Percentiles rank a stretch among this genome's conserved stretches.
These are phyloP conservation scores for Limnephilus rhombicus DNA, from an alignment of 2,888 invertebrate species.

Conservation along the genomic window DNA sequence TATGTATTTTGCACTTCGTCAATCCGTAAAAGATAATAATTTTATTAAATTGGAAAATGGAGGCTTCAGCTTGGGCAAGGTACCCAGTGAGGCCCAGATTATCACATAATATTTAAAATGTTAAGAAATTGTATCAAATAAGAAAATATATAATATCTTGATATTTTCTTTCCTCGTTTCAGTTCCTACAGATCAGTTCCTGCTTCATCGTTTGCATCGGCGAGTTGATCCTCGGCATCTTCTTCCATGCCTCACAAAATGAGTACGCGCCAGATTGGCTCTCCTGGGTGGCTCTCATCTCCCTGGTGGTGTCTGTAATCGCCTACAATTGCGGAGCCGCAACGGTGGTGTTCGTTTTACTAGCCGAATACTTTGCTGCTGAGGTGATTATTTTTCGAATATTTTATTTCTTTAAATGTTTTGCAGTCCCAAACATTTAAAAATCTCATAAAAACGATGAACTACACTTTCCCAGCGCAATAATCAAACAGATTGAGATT, in stretches of 20 bases:
- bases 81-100: too few relatives aligned
- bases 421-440: background rate
- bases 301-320: constrained; percentile 73
- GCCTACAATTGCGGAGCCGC: constrained; percentile 74
- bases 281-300: constrained; percentile 72
- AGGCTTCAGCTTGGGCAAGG: too few relatives aligned
- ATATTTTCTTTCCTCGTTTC: constrained; percentile 35
- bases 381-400: constrained; percentile 57
- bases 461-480: too few relatives aligned
- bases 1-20: too few relatives aligned
- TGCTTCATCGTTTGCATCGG: constrained; percentile 70
- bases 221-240: constrained; percentile 70
- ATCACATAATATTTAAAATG: too few relatives aligned
- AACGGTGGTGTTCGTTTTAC: constrained; percentile 69
- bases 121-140: too few relatives aligned
- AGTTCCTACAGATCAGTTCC: constrained; percentile 73
- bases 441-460: background rate
- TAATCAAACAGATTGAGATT: too few relatives aligned
- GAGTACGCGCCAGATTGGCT: constrained; percentile 65
- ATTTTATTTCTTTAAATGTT: background rate
- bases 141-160: background rate
- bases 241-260: constrained; percentile 70
- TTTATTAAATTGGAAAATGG: too few relatives aligned
- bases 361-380: constrained; percentile 68
- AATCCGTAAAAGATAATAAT: too few relatives aligned